Evolutionary conservation across 1,140 invertebrate genomes (phyloP).

Genomic region (Pogonognathellus flavescens): DNA sequence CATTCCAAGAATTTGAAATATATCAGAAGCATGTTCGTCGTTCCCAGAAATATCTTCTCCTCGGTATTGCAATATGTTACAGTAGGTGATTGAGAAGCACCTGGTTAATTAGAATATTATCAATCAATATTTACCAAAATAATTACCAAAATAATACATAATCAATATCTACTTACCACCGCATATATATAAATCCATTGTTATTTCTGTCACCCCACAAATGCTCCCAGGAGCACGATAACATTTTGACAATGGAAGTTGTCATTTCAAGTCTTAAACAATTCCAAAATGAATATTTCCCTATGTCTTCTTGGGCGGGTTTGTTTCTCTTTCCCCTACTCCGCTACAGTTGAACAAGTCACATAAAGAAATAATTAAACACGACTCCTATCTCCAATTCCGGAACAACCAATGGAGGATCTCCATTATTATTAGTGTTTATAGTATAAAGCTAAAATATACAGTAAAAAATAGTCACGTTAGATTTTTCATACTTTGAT

Average conservation of each 20-base stretch:
- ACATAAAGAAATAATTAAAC: too few species aligned
- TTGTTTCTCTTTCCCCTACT: background rate
- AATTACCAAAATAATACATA: background rate
- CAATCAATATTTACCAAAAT: too few species aligned
- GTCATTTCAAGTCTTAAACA: background rate
- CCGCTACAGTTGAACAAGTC: too few species aligned
- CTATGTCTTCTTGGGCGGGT: background rate
- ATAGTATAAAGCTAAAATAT: too few species aligned
- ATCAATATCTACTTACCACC: background rate
- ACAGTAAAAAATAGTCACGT: background rate
- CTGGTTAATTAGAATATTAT: too few species aligned
- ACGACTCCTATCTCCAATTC: too few species aligned
- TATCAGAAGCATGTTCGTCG: background rate
- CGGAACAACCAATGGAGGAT: too few species aligned
- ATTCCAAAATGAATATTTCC: slow-evolving; percentile 22
- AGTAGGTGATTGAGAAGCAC: background rate
- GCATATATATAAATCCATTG: background rate
- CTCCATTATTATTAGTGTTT: too few species aligned
- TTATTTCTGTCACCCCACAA: slow-evolving; percentile 9
- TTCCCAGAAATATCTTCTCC: background rate
- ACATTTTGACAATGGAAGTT: background rate
- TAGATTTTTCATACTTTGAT: background rate
- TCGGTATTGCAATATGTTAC: background rate
- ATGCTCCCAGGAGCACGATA: background rate
- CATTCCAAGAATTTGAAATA: slow-evolving; percentile 59